phyloP scores from a whole-genome alignment of 2,797 vertebrate species.

The Cichlasoma orientale region DNA sequence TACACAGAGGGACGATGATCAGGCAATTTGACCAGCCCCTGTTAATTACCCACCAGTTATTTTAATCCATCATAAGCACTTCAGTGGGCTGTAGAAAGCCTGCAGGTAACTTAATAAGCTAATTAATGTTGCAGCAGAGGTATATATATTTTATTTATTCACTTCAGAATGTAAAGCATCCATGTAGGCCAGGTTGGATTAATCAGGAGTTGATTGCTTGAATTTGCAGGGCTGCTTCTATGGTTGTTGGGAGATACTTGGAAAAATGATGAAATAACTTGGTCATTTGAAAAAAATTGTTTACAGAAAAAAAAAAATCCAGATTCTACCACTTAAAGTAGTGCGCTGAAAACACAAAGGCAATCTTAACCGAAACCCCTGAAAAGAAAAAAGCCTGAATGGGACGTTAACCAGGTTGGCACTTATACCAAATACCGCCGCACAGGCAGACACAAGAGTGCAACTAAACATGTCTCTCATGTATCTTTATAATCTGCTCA shows the following conservation, averaged over 20 bases:
- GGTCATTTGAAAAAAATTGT: neutral
- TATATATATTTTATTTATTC: conserved; percentile 67
- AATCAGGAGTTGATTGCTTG: conserved; percentile 1
- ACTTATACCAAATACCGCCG: too few species aligned
- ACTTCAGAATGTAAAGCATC: conserved; percentile 31
- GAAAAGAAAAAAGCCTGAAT: neutral
- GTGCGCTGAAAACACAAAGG: neutral
- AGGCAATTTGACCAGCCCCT: conserved; percentile 53
- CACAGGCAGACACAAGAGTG: too few species aligned
- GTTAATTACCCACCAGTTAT: conserved; percentile 72
- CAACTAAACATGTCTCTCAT: too few species aligned
- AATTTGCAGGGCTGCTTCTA: neutral
- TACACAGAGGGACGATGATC: conserved; percentile 51
- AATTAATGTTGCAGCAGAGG: conserved; percentile 61
- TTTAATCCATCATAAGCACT: conserved; percentile 72
- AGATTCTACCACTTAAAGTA: neutral
- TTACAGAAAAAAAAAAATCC: neutral
- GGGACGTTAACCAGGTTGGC: too few species aligned
- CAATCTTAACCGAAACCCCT: too few species aligned
- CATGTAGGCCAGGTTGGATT: neutral
- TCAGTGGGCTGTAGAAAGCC: conserved; percentile 63
- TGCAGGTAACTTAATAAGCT: conserved; percentile 66
- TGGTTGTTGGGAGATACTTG: neutral
- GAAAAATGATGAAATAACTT: neutral
- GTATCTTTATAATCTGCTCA: too few species aligned